Base-by-base conservation (phyloP, 2,888 invertebrate species). In the Drosophila austrosaltans region DNA sequence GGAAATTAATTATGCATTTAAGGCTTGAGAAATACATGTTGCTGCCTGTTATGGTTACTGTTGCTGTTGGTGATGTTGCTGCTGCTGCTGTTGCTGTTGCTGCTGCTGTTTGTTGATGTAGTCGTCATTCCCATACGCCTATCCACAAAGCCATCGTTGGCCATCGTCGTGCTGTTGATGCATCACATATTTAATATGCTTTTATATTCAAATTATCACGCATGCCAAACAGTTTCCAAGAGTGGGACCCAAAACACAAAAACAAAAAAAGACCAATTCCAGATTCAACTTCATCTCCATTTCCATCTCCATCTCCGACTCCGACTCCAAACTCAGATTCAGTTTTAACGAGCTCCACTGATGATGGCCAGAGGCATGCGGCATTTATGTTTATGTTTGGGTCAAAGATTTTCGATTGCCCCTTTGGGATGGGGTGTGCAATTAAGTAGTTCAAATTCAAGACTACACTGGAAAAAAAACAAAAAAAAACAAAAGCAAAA, bases 171-270 rank as follows among this genome's bases (percentile, higher is more conserved):
- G 36, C 36, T 36, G 36, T 53, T 25, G 39, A 16, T 66, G 60
- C 58, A 57, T 28, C 63, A 66, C 79, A 67, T 69, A 76, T 60
- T 80, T 84, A 82, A 82, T 85, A 79, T 82, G 82, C 82, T 82
- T 82, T 82, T 82, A 82, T 82, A 82, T 82, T 82, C 82, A 82
- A 82, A 82, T 82, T 82, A 85, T 74, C 79, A 85, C 85, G 82
- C 82, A 85, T 81, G 81, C 81, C 79, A 77, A 82, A 76, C 73
- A 78, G 76, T 78, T 74, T 63, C 79, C 78, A 58, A 63, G 57
- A 59, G 62, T 57, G 28, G 53, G 30, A 30, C 30, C 30, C 30
- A 32, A 72, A 77, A 71, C 16, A 16, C 16, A 16, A 16, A 16
- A 1, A 16, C 16, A 16, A 16, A 16, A 16, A 25, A 36, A 48